A percentile compares a stretch with the other conserved stretches of the same genome.
These are phyloP conservation scores for Lasioglossum villosulum DNA, from an alignment of 2,888 invertebrate genomes.

Conservation along the genomic window DNA sequence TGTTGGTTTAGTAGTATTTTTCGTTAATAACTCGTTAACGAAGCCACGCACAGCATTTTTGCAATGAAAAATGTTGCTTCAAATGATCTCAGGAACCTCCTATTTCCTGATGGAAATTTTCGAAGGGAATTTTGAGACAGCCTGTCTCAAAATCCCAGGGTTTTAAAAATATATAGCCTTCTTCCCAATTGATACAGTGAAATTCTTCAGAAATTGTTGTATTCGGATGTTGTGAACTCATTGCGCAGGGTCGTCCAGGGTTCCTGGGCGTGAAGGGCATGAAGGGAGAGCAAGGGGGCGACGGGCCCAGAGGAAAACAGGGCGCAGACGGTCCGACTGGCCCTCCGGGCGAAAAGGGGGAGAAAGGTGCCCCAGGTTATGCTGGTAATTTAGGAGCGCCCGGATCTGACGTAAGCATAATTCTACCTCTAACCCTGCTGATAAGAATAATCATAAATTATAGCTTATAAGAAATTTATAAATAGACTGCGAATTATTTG, in stretches of 20 bases:
- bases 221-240: constrained; percentile 33
- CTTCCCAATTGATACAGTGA: background rate
- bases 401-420: constrained; percentile 86
- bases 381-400: constrained; percentile 90
- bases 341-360: constrained; percentile 92
- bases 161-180: background rate
- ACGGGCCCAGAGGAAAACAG: constrained; percentile 87
- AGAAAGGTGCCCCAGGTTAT: constrained; percentile 93
- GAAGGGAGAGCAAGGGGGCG: constrained; percentile 91
- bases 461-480: no score
- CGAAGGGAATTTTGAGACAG: no score
- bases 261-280: constrained; percentile 82
- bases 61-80: no score
- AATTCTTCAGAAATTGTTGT: background rate
- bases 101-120: no score
- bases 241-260: constrained; percentile 80
- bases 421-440: no score
- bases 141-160: no score
- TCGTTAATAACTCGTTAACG: no score
- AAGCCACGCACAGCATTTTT: no score
- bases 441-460: background rate
- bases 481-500: no score
- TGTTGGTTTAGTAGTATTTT: no score
- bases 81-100: no score
- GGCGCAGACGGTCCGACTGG: constrained; percentile 87